Evolutionary conservation across 2,888 invertebrate genomes (phyloP).

Genomic region (Cataglyphis livida): DNA sequence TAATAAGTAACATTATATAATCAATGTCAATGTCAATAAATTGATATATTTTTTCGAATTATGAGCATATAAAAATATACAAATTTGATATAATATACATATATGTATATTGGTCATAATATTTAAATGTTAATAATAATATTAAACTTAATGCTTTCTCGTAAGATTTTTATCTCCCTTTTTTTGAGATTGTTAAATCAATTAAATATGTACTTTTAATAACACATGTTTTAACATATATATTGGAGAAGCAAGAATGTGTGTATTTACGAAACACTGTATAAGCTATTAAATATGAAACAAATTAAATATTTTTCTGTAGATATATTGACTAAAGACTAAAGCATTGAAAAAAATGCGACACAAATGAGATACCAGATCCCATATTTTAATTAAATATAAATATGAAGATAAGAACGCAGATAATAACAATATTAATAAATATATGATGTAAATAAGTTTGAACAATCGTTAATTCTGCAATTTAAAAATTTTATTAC

Average conservation of each 20-base stretch:
- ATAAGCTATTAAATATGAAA: not conserved
- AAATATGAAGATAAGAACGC: constrained; percentile 53
- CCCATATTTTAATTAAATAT: constrained; percentile 61
- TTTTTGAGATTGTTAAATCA: constrained; percentile 1
- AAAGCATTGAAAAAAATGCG: not conserved
- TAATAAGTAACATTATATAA: not conserved
- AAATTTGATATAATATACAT: not conserved
- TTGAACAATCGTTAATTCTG: not conserved
- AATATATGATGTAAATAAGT: constrained; percentile 36
- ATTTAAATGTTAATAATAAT: not conserved
- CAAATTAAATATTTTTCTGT: not conserved
- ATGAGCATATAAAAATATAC: not conserved
- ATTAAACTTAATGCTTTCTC: not conserved
- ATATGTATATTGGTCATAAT: too few species aligned
- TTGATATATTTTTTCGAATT: not conserved
- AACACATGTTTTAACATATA: not conserved
- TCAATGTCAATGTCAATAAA: not conserved
- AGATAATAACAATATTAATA: constrained; percentile 43
- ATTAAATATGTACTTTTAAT: not conserved
- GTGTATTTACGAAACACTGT: not conserved
- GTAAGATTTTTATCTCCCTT: not conserved
- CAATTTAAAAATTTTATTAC: constrained; percentile 22
- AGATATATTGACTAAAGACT: not conserved
- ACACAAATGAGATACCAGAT: not conserved
- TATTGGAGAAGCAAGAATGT: not conserved